Evolutionary conservation across 2,888 invertebrate species (phyloP), one percentile per base, ranked within the genome.

Genomic region (Archaeoteleia sp.): DNA sequence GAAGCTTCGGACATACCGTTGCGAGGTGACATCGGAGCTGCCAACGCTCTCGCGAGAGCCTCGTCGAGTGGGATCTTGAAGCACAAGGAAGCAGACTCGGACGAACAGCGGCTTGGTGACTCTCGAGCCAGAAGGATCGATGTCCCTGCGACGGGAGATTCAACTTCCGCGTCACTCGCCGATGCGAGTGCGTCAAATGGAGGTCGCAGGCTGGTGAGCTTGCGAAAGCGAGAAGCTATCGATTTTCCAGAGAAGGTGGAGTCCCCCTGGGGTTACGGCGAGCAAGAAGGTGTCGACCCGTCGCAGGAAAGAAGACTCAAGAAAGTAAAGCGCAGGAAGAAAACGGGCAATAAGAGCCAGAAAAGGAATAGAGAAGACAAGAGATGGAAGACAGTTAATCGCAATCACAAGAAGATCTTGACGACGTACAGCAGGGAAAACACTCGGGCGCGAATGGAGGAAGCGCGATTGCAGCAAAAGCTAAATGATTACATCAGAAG

Each of bases 241-340:
- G 62, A 68, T 68, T 80, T 39, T 82, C 80, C 27, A 15, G 43
- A 39, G 27, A 57, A 42, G 14, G 51, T 45, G 32, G 46, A 34
- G 48, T 14, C 62, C 75, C 14, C 73, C 25, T 81, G 84, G 84
- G 84, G 82, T 1, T 82, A 75, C 55, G 78, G 66, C 0, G 80
- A 82, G 57, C 54, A 80, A 35, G 83, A 82, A 8, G 83, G 53
- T 54, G 60, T 35, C 25, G 48, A 55, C 35, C 42, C 37, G 15
- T 10, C 10, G 30, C 48, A 34, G 55, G 53, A 51, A 30, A 37
- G 20, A 12, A 62, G 49, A 39, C 20, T 23, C 6, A 29, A 30
- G 27, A 23, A 34, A 5, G 34, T 43, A 3, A 35, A 67, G 61
- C 61, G 51, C 60, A 58, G 46, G 39, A 43, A 29, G n/a, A 15